phyloP scores from a whole-genome alignment of 2,888 invertebrate species.

The Chrysina gloriosa region DNA sequence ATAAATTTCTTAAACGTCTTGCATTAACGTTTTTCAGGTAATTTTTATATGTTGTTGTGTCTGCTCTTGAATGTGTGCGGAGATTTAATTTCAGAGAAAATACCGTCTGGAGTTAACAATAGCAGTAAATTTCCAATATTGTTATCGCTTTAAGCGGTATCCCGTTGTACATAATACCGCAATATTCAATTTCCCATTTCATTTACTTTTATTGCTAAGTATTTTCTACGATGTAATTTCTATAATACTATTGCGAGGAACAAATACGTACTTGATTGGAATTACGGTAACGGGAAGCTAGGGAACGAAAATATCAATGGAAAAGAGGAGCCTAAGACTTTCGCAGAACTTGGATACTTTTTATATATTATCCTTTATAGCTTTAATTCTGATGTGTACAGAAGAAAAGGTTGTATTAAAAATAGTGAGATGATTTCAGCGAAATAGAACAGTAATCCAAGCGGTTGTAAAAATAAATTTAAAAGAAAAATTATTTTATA shows the following conservation, averaged over 20 bases:
- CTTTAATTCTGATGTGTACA: too few species aligned
- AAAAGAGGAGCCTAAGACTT: neutral
- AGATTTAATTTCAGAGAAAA: slow-evolving; percentile 24
- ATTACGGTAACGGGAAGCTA: neutral
- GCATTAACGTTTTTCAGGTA: neutral
- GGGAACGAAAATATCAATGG: neutral
- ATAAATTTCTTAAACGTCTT: neutral
- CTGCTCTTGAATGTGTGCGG: neutral
- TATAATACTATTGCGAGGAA: neutral
- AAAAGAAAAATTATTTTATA: too few species aligned
- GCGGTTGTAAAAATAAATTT: too few species aligned
- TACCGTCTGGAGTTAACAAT: slow-evolving; percentile 19
- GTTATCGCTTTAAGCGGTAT: slow-evolving; percentile 3
- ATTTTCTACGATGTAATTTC: slow-evolving; percentile 17
- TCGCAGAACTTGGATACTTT: too few species aligned
- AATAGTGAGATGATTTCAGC: too few species aligned
- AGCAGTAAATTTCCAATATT: slow-evolving; percentile 22
- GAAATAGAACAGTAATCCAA: too few species aligned
- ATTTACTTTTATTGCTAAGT: slow-evolving; percentile 21
- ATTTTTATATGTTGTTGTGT: neutral
- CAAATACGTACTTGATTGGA: slow-evolving; percentile 12
- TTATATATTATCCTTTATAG: too few species aligned
- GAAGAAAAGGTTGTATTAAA: too few species aligned
- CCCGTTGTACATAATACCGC: neutral
- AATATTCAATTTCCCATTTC: slow-evolving; percentile 21